Base-by-base conservation (phyloP, 2,797 vertebrate genomes). In the Ptychobarbus kaznakovi region DNA sequence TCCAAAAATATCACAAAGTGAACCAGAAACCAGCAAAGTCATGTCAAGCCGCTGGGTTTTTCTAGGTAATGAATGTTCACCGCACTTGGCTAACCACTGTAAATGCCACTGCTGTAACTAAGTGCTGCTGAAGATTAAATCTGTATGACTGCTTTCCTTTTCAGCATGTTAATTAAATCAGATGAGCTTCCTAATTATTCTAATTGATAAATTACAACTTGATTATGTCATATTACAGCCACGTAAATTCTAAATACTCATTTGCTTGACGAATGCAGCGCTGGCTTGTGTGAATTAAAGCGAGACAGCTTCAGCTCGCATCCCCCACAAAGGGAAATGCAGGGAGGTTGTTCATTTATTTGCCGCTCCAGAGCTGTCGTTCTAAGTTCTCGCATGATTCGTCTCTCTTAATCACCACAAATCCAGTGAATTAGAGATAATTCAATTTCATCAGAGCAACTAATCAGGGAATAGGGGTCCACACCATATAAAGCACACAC, bases 381-480 rank as follows among this genome's bases (percentile, higher is more conserved):
- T 94, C 92, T 77, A 94, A 93, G 94, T 94, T 93, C 93, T 94
- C 90, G 91, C 90, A 93, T 95, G 92, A 96, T 97, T 95, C 94
- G 91, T 95, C 94, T 96, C 91, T 88, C 94, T 96, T 96, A 96
- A 97, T 98, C 95, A 95, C 93, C 89, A 91, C 93, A 94, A 96
- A 95, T 95, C 94, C 94, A 94, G 94, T 96, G 96, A 97, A 96
- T 97, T 96, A 96, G 92, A 95, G 92, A 91, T 94, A 91, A 95
- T 96, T 97, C 96, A 93, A 96, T 96, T 95, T 96, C 92, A 96
- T 95, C 95, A 94, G 93, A 96, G 95, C 95, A 96, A 94, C 94
- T 94, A 95, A 92, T 92, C 69, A 87, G 95, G 94, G 94, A 96
- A 94, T 95, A 94, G 90, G 80, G 92, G 91, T 93, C 92, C 92